These are phyloP conservation scores for Athalia cordata DNA, from an alignment of 2,888 invertebrate genomes.

Conservation along the genomic window DNA sequence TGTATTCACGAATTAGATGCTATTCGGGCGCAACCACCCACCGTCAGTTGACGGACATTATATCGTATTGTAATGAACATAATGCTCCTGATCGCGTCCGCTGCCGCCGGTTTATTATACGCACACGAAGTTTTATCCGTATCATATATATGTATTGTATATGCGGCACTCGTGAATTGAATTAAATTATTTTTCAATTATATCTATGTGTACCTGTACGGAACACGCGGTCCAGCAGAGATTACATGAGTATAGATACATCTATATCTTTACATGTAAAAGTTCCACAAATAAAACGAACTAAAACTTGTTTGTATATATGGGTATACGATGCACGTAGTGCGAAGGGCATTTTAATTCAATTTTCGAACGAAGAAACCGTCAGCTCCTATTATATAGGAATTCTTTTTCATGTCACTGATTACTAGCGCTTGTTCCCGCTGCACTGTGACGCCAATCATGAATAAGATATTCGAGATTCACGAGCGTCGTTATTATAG, in stretches of 20 bases:
- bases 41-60: conserved; percentile 46
- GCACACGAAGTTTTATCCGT: no score
- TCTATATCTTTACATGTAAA: conserved; percentile 27
- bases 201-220: no score
- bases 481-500: no score
- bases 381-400: not conserved
- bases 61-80: conserved; percentile 37
- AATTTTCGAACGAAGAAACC: not conserved
- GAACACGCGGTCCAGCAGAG: no score
- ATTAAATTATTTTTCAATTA: no score
- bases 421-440: no score
- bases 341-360: no score
- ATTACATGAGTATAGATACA: not conserved
- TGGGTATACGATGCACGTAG: not conserved
- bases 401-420: no score
- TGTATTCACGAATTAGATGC: conserved; percentile 57
- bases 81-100: conserved; percentile 5
- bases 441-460: no score
- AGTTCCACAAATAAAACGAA: not conserved
- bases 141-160: no score
- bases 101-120: not conserved
- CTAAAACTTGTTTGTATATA: not conserved
- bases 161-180: no score
- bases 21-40: conserved; percentile 68
- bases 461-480: no score